Percentiles rank a stretch among this genome's conserved stretches.
phyloP scores from a whole-genome alignment of 1,140 invertebrate species.

The Amyelois transitella region DNA sequence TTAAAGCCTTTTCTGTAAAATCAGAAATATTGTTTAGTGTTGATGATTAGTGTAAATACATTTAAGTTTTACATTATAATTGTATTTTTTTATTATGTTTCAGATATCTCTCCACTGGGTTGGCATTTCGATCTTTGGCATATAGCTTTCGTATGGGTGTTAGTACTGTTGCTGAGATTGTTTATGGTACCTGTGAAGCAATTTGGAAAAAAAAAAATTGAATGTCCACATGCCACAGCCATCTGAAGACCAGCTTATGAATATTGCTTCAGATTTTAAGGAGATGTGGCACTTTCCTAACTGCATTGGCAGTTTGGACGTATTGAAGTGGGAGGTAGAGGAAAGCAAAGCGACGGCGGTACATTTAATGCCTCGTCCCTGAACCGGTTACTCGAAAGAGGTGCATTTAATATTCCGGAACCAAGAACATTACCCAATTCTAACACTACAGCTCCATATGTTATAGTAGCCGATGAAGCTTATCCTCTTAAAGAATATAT shows the following conservation, averaged over 20 bases:
- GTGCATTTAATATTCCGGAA: constrained; percentile 14
- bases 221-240: constrained; percentile 14
- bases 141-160: constrained; percentile 14
- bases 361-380: constrained; percentile 13
- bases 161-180: constrained; percentile 9
- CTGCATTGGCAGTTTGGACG: constrained; percentile 50
- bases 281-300: constrained; percentile 45
- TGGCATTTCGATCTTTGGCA: constrained; percentile 14
- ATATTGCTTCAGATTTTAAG: constrained; percentile 31
- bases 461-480: constrained; percentile 15
- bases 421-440: constrained; percentile 11
- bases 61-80: constrained; percentile 10
- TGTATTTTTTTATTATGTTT: constrained; percentile 10
- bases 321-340: constrained; percentile 47
- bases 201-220: constrained; percentile 13
- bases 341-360: constrained; percentile 40
- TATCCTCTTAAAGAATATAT: constrained; percentile 21
- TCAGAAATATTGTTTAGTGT: constrained; percentile 8
- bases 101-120: constrained; percentile 16
- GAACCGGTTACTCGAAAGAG: constrained; percentile 15
- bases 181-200: constrained; percentile 10
- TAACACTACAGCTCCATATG: constrained; percentile 5
- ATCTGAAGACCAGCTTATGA: constrained; percentile 22
- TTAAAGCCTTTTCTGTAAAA: constrained; percentile 22
- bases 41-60: constrained; percentile 7